These are phyloP conservation scores for Lathronympha strigana DNA, from an alignment of 2,888 invertebrate species.

Conservation along the genomic window DNA sequence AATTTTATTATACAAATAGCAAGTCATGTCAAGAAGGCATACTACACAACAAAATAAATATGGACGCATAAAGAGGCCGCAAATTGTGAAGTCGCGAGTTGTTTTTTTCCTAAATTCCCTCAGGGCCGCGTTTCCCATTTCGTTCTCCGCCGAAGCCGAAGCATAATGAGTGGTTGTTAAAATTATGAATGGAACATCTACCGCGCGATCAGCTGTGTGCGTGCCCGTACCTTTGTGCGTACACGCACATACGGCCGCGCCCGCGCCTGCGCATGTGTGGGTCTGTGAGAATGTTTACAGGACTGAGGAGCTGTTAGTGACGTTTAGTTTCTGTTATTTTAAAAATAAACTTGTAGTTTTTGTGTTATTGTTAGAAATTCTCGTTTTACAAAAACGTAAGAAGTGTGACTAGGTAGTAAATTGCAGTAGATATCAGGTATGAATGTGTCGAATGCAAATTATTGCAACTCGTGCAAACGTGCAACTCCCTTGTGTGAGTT, in stretches of 20 bases:
- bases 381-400: conserved; percentile 14
- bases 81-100: conserved; percentile 54
- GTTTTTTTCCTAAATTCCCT: conserved; percentile 59
- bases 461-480: conserved; percentile 45
- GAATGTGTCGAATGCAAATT: not conserved
- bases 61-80: conserved; percentile 50
- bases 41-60: conserved; percentile 26
- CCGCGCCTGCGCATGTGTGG: conserved; percentile 26
- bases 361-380: conserved; percentile 22
- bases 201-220: conserved; percentile 57
- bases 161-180: conserved; percentile 80
- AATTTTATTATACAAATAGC: not conserved
- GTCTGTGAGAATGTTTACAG: conserved; percentile 40
- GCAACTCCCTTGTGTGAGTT: conserved; percentile 57
- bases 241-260: conserved; percentile 29
- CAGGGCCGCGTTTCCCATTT: conserved; percentile 61
- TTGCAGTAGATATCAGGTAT: too few relatives aligned
- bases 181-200: conserved; percentile 80
- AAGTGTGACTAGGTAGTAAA: conserved; percentile 40
- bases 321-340: conserved; percentile 45
- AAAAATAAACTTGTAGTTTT: conserved; percentile 36
- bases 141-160: conserved; percentile 59
- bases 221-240: conserved; percentile 41
- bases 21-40: too few relatives aligned
- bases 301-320: conserved; percentile 33